These are phyloP conservation scores for Oxystoma pomonae DNA, from an alignment of 2,888 invertebrate genomes.

Conservation along the genomic window DNA sequence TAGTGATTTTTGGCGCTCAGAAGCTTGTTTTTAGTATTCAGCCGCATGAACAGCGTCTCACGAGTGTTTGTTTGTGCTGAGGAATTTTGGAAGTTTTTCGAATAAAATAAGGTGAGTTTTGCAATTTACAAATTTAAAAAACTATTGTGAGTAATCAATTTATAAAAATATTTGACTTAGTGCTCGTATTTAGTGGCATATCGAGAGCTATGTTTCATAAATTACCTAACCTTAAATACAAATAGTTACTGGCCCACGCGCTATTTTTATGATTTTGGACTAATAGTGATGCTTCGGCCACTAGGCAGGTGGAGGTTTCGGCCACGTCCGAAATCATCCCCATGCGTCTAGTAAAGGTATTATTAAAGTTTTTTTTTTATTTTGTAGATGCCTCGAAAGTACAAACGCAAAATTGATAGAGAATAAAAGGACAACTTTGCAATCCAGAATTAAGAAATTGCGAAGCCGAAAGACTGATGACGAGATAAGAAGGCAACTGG, in stretches of 20 bases:
- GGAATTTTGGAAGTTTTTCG: neutral
- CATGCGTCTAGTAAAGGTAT: neutral
- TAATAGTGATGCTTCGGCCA: neutral
- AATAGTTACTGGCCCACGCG: neutral
- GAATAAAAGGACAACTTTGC: slow-evolving; percentile 7
- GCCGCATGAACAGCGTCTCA: neutral
- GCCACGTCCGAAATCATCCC: neutral
- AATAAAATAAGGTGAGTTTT: neutral
- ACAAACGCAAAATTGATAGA: slow-evolving; percentile 4
- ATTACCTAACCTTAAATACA: neutral
- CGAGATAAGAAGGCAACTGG: slow-evolving; percentile 1
- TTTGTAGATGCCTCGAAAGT: neutral
- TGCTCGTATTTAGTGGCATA: neutral
- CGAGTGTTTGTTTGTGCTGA: neutral
- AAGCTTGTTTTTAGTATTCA: neutral
- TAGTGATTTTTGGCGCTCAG: neutral
- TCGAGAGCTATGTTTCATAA: neutral
- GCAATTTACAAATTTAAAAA: neutral
- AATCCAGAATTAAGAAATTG: slow-evolving; percentile 6
- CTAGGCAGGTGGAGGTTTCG: neutral
- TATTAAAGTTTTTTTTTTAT: too few species aligned
- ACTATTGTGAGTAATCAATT: neutral
- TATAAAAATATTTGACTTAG: neutral
- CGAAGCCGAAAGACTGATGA: neutral
- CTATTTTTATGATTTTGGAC: neutral